These are phyloP conservation scores for Adineta ricciae DNA, from an alignment of 2,888 invertebrate species.

Conservation along the genomic window DNA sequence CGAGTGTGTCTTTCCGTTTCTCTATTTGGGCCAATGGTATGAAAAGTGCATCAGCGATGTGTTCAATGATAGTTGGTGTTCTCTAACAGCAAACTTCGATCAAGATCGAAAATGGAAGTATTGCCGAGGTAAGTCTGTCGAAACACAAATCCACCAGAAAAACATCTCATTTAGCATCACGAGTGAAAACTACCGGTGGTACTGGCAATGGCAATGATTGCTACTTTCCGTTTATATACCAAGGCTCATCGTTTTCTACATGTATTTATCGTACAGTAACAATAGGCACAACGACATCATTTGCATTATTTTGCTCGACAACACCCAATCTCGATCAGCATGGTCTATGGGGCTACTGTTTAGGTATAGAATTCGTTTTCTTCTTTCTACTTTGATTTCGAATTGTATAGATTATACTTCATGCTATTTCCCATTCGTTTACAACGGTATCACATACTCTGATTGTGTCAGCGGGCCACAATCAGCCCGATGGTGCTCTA, in stretches of 20 bases:
- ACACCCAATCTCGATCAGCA: neutral
- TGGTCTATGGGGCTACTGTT: slow-evolving; percentile 18
- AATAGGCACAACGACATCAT: neutral
- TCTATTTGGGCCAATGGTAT: slow-evolving; percentile 18
- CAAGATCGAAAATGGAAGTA: slow-evolving; percentile 19
- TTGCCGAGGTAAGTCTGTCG: neutral
- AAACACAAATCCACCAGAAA: no score
- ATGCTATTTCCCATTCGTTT: slow-evolving; percentile 3
- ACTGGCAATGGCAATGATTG: slow-evolving; percentile 3
- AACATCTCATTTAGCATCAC: neutral
- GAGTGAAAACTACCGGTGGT: neutral
- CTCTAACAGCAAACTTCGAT: neutral
- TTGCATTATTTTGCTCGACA: neutral
- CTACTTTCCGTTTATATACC: neutral
- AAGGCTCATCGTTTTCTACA: neutral
- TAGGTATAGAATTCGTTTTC: neutral
- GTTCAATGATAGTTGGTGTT: slow-evolving; percentile 18
- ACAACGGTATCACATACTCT: neutral
- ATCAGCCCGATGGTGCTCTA: neutral
- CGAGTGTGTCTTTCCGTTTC: slow-evolving; percentile 17
- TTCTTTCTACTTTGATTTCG: no score
- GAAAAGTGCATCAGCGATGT: neutral
- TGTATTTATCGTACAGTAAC: slow-evolving; percentile 4
- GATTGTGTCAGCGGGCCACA: neutral
- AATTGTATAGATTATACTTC: neutral